Conservation (phyloP, 1,140 invertebrate species). For the Babylonia areolata region DNA sequence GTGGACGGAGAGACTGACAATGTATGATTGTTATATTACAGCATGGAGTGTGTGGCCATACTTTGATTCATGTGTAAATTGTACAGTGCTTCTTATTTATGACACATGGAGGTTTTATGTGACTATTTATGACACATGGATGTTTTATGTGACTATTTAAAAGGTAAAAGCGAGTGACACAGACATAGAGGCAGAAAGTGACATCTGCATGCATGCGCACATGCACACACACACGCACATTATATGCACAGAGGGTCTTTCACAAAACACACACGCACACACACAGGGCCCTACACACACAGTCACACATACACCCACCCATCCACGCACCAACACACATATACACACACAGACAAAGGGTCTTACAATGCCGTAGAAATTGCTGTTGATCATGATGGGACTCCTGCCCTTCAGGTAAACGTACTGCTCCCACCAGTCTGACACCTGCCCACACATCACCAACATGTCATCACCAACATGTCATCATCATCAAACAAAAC, state of each 20-base stretch:
- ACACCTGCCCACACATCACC: conserved; percentile 81
- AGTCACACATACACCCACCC: neutral
- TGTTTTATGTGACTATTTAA: too few relatives aligned
- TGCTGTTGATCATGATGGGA: conserved; percentile 98
- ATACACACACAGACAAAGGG: neutral
- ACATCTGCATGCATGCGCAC: neutral
- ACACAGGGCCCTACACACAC: neutral
- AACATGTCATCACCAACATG: too few relatives aligned
- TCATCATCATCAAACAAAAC: too few relatives aligned
- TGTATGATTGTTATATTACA: too few relatives aligned
- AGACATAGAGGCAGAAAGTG: too few relatives aligned
- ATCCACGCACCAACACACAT: neutral
- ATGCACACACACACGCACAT: neutral
- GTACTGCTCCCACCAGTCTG: conserved; percentile 99
- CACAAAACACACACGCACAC: neutral
- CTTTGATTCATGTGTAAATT: too few relatives aligned
- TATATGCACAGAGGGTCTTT: neutral
- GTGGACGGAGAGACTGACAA: too few relatives aligned
- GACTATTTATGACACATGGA: too few relatives aligned
- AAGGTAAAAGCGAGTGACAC: too few relatives aligned
- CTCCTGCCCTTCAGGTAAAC: conserved; percentile 95
- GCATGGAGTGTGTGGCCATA: too few relatives aligned
- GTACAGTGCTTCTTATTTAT: too few relatives aligned
- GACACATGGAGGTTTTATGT: too few relatives aligned
- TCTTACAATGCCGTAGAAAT: conserved; percentile 93